A percentile compares a stretch with the other conserved stretches of the same genome.
Conservation (phyloP, 1,140 invertebrate genomes). For the Mycetomoellerius zeteki region DNA sequence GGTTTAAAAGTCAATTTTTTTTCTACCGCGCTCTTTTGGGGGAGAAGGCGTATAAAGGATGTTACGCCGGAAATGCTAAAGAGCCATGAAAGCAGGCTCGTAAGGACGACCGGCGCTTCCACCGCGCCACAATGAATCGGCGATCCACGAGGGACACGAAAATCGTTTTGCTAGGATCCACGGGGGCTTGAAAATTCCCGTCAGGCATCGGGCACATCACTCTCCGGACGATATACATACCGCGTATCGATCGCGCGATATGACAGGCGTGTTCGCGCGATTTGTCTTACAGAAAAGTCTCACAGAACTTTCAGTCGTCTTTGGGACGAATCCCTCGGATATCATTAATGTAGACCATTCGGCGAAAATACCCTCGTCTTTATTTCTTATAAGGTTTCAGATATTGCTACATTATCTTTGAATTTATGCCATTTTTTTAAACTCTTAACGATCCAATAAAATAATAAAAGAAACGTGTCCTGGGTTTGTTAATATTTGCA, state of each 20-base stretch:
- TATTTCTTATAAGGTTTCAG: not conserved
- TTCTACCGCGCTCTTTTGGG: conserved; percentile 42
- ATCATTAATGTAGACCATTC: conserved; percentile 30
- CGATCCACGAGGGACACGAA: conserved; percentile 77
- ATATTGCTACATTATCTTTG: not conserved
- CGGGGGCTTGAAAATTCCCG: conserved; percentile 79
- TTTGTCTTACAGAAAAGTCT: conserved; percentile 78
- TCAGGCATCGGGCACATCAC: conserved; percentile 80
- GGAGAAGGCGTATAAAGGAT: conserved; percentile 66
- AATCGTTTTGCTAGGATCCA: conserved; percentile 80
- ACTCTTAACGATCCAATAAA: not conserved
- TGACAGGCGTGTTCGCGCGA: conserved; percentile 78
- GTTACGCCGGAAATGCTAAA: conserved; percentile 76
- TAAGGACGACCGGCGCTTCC: conserved; percentile 44
- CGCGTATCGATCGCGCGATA: conserved; percentile 61
- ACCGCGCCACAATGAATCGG: conserved; percentile 66
- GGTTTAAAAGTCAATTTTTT: conserved; percentile 86
- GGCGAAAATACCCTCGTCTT: not conserved
- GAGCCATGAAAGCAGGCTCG: conserved; percentile 69
- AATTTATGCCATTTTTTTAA: not conserved
- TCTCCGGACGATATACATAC: conserved; percentile 72
- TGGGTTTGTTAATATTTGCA: not conserved
- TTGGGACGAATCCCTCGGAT: conserved; percentile 13
- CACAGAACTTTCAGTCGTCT: conserved; percentile 14
- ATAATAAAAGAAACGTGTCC: not conserved